Base-by-base conservation (phyloP, 2,888 invertebrate species). In the Lasiommata megera region DNA sequence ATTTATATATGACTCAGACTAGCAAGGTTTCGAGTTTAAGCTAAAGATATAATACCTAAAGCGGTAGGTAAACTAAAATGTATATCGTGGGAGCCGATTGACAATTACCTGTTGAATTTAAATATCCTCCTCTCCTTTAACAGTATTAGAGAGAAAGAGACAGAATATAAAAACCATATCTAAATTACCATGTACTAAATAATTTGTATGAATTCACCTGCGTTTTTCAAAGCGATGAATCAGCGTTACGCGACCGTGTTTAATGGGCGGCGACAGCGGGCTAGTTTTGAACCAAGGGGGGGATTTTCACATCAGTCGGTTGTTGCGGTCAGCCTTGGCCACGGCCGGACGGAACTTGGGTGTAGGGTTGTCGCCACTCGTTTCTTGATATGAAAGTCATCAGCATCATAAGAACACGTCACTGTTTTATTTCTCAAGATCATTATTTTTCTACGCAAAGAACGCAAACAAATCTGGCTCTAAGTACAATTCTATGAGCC, bases 281-380 rank as follows among this genome's bases (percentile, higher is more conserved):
- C 17, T 9, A 18, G 41, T 37, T 40, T 53, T 37, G 34, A 44
- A 57, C 14, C 50, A 17, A 55, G 50, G 36, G 54, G 29, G 56
- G 48, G 54, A 56, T 57, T 56, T 60, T 60, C 55, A 51, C 53
- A 55, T 60, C 29, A 62, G 58, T 56, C 54, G 54, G 41, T 23
- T 60, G 48, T 64, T 69, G 68, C 62, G 67, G 67, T 65, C 68
- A 69, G 64, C 70, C 69, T 70, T 68, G 67, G 63, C 66, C 63
- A 63, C 62, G 63, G 65, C 63, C 66, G 69, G 66, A 65, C 65
- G 68, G 64, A 65, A 68, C 66, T 34, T 34, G 34, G 34, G 34
- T 34, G 1, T 34, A 34, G 34, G 34, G 34, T 34, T 34, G 34
- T 11, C 34, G 11, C 34, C 34, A 11, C 11, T 11, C 11, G 7